Percentiles rank a stretch among this genome's conserved stretches.
phyloP scores from a whole-genome alignment of 92 coral and sea anemone species.

The Siderastrea radians region DNA sequence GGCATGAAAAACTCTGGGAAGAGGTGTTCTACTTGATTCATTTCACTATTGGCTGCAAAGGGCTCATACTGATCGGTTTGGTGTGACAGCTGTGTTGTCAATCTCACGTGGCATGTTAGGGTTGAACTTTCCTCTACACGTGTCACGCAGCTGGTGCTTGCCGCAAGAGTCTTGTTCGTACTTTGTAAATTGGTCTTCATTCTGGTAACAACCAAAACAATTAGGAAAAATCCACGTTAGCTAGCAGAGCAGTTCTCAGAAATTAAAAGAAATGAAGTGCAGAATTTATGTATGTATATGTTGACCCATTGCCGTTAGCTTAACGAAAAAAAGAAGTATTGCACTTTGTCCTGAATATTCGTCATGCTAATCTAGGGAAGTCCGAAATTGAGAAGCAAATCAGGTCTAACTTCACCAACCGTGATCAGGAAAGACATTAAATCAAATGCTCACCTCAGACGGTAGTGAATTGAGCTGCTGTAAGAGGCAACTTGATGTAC shows the following conservation, averaged over 20 bases:
- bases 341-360: too few species aligned
- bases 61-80: not conserved
- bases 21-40: slow-evolving; percentile 4
- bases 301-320: too few species aligned
- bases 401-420: too few species aligned
- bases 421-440: too few species aligned
- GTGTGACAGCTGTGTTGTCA: not conserved
- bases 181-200: not conserved
- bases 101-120: not conserved
- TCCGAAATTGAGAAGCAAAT: too few species aligned
- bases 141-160: not conserved
- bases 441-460: not conserved
- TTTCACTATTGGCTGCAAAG: not conserved
- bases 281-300: too few species aligned
- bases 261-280: too few species aligned
- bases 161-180: not conserved
- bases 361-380: too few species aligned
- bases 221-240: not conserved
- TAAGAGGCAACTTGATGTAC: too few species aligned
- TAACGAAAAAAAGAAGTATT: too few species aligned
- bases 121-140: not conserved
- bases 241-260: too few species aligned
- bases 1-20: slow-evolving; percentile 24
- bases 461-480: not conserved
- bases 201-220: not conserved